A percentile compares a stretch with the other conserved stretches of the same genome.
phyloP scores from a whole-genome alignment of 2,113 vertebrate genomes.

The Phyllopteryx taeniolatus region DNA sequence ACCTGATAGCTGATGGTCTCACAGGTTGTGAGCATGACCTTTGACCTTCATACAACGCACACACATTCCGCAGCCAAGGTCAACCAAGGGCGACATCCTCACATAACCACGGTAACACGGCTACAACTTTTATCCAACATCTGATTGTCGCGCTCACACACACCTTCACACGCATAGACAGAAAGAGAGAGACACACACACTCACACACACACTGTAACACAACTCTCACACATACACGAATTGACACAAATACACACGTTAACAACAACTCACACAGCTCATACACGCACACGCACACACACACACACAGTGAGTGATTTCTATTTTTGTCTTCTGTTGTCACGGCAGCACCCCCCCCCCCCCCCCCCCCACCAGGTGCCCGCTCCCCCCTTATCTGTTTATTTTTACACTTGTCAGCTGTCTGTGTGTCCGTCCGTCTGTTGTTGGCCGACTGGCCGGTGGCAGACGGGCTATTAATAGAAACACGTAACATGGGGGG shows the following conservation, averaged over 20 bases:
- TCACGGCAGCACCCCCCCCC: not conserved
- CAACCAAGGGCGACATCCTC: not conserved
- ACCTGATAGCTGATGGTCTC: not conserved
- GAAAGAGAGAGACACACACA: too few relatives aligned
- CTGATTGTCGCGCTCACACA: not conserved
- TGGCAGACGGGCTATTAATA: not conserved
- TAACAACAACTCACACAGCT: too few relatives aligned
- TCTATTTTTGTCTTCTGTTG: not conserved
- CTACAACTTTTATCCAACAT: not conserved
- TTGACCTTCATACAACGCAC: not conserved
- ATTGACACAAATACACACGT: too few relatives aligned
- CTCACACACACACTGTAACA: too few relatives aligned
- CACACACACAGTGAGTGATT: too few relatives aligned
- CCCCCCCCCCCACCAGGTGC: not conserved
- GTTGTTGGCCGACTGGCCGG: not conserved
- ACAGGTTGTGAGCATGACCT: not conserved
- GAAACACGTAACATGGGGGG: not conserved
- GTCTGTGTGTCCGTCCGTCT: not conserved
- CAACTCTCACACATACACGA: not conserved
- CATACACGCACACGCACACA: not conserved
- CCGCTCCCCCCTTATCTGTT: not conserved
- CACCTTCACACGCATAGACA: not conserved
- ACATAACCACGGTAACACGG: not conserved
- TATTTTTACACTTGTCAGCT: slow-evolving; percentile 1
- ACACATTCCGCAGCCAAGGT: not conserved